phyloP scores from a whole-genome alignment of 2,797 vertebrate species.

The Chaetodon trifasciatus region DNA sequence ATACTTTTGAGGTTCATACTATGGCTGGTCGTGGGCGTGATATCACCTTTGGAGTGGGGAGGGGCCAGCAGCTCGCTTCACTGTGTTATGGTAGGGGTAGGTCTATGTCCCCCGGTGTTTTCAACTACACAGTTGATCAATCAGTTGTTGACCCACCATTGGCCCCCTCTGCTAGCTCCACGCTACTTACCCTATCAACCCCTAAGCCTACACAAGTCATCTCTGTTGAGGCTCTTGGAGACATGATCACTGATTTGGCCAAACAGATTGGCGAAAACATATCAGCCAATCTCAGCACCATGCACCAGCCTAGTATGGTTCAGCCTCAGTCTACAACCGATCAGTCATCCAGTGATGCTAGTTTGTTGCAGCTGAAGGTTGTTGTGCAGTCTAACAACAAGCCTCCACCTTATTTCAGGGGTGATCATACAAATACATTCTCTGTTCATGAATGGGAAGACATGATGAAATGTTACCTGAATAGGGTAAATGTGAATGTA shows the following conservation, averaged over 20 bases:
- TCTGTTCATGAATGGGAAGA: conserved; percentile 18
- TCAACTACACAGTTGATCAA: background rate
- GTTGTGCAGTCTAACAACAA: background rate
- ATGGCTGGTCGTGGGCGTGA: no score
- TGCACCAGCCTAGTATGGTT: background rate
- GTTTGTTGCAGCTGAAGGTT: background rate
- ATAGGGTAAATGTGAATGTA: no score
- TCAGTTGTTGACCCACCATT: background rate
- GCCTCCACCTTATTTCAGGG: background rate
- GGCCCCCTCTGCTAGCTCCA: background rate
- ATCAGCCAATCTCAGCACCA: background rate
- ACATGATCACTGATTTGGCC: background rate
- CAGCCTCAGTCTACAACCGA: background rate
- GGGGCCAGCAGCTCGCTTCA: background rate
- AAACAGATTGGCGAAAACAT: background rate
- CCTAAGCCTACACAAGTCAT: background rate
- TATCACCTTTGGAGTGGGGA: background rate
- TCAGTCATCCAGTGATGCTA: background rate
- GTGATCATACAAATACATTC: background rate
- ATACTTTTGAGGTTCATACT: no score
- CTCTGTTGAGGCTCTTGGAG: background rate
- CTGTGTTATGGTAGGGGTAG: background rate
- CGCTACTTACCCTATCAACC: background rate
- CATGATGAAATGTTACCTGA: background rate
- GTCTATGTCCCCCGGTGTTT: background rate